Evolutionary conservation across 2,113 vertebrate species (phyloP).

Genomic region (Corythoichthys intestinalis): DNA sequence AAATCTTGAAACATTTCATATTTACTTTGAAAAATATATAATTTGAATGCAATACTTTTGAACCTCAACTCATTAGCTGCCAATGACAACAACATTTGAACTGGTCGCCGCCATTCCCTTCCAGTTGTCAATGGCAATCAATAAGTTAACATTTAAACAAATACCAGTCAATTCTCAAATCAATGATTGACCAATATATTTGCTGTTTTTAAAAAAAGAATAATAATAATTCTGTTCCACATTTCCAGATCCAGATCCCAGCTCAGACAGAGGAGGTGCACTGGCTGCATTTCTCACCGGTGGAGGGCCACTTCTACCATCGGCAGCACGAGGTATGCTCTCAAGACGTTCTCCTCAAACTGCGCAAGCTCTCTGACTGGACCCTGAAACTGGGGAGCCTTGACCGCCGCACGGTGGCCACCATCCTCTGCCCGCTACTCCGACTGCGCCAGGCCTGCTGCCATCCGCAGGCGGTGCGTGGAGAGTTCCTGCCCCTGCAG

Average conservation of each 20-base stretch:
- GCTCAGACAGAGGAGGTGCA: conserved; percentile 93
- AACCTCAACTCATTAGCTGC: no score
- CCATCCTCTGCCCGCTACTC: conserved; percentile 88
- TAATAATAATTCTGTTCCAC: no score
- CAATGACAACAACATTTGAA: no score
- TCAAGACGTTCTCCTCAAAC: conserved; percentile 89
- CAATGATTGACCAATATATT: no score
- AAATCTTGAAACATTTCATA: no score
- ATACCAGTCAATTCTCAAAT: no score
- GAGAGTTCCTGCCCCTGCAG: conserved; percentile 96
- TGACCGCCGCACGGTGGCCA: conserved; percentile 89
- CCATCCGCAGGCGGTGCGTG: conserved; percentile 95
- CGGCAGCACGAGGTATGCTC: conserved; percentile 97
- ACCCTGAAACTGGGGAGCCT: conserved; percentile 90
- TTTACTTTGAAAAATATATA: no score
- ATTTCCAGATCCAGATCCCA: conserved; percentile 89
- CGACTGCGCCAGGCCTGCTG: conserved; percentile 96
- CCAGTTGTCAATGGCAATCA: no score
- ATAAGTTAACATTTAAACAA: no score
- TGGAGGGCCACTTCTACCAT: conserved; percentile 97
- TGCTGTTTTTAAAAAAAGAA: no score
- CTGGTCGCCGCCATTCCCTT: no score
- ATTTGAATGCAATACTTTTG: no score
- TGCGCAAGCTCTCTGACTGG: conserved; percentile 97
- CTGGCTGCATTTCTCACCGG: conserved; percentile 95